Evolutionary conservation across 1,140 invertebrate species (phyloP), one percentile per base, ranked within the genome.

Genomic region (Elysia chlorotica): DNA sequence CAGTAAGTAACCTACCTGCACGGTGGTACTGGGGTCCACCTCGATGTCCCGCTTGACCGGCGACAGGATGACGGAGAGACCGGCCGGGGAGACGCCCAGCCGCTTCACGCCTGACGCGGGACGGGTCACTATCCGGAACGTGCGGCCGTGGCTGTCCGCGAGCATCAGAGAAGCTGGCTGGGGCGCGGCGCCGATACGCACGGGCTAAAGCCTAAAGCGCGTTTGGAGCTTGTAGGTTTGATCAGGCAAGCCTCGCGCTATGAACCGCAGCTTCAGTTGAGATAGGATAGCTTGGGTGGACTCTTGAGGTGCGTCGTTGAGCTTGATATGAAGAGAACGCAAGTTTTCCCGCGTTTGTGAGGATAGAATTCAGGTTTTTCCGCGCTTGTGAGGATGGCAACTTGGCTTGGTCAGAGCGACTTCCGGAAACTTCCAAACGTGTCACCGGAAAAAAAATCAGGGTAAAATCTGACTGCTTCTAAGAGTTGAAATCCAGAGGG

Each of bases 91-190:
- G 28, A 63, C 69, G 36, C 69, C 69, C 21, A 71, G 33, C 38
- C 69, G 69, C 38, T 71, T 71, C 6, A 71, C 69, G 69, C 57
- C 57, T 19, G 69, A 2, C 4, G 69, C 56, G 25, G 69, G 57
- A 63, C 69, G 69, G 1, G 69, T 28, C 30, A 71, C 69, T n/a
- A 71, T 71, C 69, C 69, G 57, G 69, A 41, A 71, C 3, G 35
- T 38, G 30, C 69, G 57, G 48, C 69, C 69, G 23, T 71, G 54
- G 59, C 69, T 71, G 69, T 71, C 69, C 31, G 69, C 54, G 38
- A 71, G 69, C 69, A 71, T 71, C 65, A 67, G 65, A 67, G 19
- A 37, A 21, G 41, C 4, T 30, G 31, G 61, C 21, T 30, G 61
- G 61, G 30, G 10, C 6, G 61, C 14, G 56, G 14, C 14, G 14